Percentiles rank a stretch among this genome's conserved stretches.
Conservation (phyloP, 2,888 invertebrate species). For the Leucoptera coffeella region DNA sequence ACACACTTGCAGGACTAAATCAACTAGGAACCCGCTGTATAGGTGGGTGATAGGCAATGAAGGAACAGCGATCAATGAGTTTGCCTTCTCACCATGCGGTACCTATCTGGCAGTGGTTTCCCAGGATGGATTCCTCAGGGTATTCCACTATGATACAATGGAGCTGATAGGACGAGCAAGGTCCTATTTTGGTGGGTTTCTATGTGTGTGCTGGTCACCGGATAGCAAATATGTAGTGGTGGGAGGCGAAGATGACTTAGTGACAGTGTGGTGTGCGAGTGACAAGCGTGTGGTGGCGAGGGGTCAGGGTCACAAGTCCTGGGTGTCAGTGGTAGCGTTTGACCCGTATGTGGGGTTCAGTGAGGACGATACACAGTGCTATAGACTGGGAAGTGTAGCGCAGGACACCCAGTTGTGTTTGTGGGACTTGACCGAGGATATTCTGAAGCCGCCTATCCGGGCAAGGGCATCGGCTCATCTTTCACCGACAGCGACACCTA, state of each 20-base stretch:
- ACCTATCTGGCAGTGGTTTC: conserved; percentile 90
- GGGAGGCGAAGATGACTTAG: conserved; percentile 97
- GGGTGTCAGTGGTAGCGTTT: conserved; percentile 96
- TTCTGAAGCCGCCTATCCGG: conserved; percentile 67
- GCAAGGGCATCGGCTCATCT: conserved; percentile 34
- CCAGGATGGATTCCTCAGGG: conserved; percentile 90
- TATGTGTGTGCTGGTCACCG: conserved; percentile 98
- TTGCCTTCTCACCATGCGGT: conserved; percentile 93
- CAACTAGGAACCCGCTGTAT: conserved; percentile 88
- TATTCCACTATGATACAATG: conserved; percentile 97
- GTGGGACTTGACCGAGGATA: conserved; percentile 98
- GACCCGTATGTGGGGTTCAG: conserved; percentile 77
- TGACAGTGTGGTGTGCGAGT: conserved; percentile 93
- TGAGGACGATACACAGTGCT: conserved; percentile 59
- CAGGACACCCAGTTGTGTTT: conserved; percentile 97
- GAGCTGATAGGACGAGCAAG: conserved; percentile 89
- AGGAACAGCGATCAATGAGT: conserved; percentile 86
- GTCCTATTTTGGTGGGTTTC: conserved; percentile 96
- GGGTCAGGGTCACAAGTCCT: conserved; percentile 95
- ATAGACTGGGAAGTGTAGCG: conserved; percentile 88
- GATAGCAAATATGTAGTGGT: conserved; percentile 93
- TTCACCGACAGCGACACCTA: conserved; percentile 15
- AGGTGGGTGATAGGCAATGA: conserved; percentile 76
- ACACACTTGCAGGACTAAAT: conserved; percentile 93
- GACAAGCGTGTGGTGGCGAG: conserved; percentile 94